Percentiles rank a stretch among this genome's conserved stretches.
Evolutionary conservation across 2,113 vertebrate genomes (phyloP).

Genomic region (Pantherophis guttatus): DNA sequence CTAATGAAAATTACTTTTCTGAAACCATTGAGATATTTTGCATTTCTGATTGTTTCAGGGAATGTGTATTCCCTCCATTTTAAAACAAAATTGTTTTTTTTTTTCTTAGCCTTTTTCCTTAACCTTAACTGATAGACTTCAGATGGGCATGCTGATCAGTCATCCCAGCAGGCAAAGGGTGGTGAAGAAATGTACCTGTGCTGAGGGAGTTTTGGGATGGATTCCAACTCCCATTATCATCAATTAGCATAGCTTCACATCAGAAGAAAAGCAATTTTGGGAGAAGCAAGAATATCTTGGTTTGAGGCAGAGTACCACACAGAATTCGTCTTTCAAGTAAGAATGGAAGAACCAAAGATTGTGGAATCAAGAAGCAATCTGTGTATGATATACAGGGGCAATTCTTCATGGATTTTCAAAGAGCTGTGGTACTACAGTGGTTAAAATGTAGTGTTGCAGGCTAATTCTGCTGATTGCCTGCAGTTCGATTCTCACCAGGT

Average conservation of each 20-base stretch:
- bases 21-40: constrained; percentile 41
- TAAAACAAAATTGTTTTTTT: constrained; percentile 38
- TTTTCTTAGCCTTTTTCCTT: constrained; percentile 20
- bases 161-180: background rate
- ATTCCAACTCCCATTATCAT: background rate
- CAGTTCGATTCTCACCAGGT: no score
- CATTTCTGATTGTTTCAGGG: constrained; percentile 19
- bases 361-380: background rate
- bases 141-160: background rate
- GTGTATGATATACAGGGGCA: background rate
- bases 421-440: no score
- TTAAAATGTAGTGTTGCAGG: no score
- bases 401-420: background rate
- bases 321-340: background rate
- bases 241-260: background rate
- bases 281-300: background rate
- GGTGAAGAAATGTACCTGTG: background rate
- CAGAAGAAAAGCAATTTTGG: background rate
- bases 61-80: constrained; percentile 39
- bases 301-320: background rate
- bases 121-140: constrained; percentile 36
- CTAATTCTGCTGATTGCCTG: no score
- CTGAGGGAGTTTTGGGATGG: background rate
- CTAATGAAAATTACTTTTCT: constrained; percentile 45
- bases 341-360: background rate